phyloP scores from a whole-genome alignment of 2,888 invertebrate species.

The Acholoe squamosa region DNA sequence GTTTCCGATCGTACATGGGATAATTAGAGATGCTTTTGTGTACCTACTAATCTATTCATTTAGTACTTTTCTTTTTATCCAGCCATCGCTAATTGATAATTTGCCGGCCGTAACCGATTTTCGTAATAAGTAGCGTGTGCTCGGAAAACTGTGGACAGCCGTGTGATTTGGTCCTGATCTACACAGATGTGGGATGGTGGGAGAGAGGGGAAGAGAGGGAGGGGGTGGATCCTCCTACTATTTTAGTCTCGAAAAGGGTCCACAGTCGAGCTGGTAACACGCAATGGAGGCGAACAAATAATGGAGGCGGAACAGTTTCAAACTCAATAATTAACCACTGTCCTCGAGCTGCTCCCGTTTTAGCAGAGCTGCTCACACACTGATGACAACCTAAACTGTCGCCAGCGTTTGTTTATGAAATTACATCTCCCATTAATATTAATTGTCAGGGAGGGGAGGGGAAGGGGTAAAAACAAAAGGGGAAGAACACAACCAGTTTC shows the following conservation, averaged over 20 bases:
- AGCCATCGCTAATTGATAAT: slow-evolving; percentile 31
- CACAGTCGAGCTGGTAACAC: neutral
- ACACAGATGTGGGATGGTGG: neutral
- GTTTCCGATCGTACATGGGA: slow-evolving; percentile 1
- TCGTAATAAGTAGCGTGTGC: slow-evolving; percentile 19
- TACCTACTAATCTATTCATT: slow-evolving; percentile 56
- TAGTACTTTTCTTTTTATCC: slow-evolving; percentile 30
- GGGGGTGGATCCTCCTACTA: neutral
- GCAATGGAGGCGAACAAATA: slow-evolving; percentile 21
- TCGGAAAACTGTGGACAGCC: neutral
- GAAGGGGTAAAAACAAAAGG: neutral
- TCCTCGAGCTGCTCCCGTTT: neutral
- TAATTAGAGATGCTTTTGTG: slow-evolving; percentile 53
- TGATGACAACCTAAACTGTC: neutral
- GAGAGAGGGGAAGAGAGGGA: too few species aligned
- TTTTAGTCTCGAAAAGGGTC: neutral
- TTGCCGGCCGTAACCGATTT: neutral
- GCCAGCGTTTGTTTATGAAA: slow-evolving; percentile 14
- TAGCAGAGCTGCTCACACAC: neutral
- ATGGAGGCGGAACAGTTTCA: neutral
- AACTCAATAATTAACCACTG: neutral
- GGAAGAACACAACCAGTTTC: neutral
- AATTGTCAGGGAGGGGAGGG: neutral
- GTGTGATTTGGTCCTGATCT: neutral
- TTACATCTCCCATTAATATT: slow-evolving; percentile 39